Evolutionary conservation across 2,888 invertebrate genomes (phyloP), one percentile per base, ranked within the genome.

Genomic region (Pristionchus fissidentatus): DNA sequence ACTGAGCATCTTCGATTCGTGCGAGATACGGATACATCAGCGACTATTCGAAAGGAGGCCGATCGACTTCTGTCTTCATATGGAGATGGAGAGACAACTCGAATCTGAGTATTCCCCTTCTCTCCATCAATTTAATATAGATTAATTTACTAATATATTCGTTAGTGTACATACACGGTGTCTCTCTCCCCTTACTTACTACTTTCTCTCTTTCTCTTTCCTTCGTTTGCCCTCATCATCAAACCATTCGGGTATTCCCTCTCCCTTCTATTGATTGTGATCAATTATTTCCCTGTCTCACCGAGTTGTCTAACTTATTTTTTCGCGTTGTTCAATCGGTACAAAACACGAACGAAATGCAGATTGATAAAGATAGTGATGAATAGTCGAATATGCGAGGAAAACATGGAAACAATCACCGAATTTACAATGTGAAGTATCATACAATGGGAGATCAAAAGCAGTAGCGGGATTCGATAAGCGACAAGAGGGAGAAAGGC

Each of bases 1-100:
- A 75, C 35, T 1, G 73, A 75, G n/a, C 73, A 75, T 46, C 73
- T 75, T 26, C 26, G 73, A 75, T 43, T 46, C n/a, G 73, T 75
- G 22, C 32, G 73, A 13, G 73, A 75, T 15, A 22, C 15, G 7
- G 73, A 75, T 35, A 15, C 43, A 26, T 46, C 46, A 4, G 43
- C 46, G 2, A 46, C 73, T 13, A 46, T 75, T 43, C n/a, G 73
- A 26, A 75, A 75, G n/a, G 73, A 75, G 41, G 73, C 73, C 0
- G 46, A 75, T 43, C 19, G 73, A 75, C 15, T 75, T 26, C 73
- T 75, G 5, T 29, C n/a, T 8, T 75, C 73, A 26, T 46, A 29
- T 29, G 46, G 73, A 66, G 35, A 66, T 66, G 66, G 66, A 46
- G 73, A 75, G 15, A 75, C 73, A 43, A 75, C 73, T 5, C 43